phyloP scores from a whole-genome alignment of 2,888 invertebrate species.

The Phragmatobia fuliginosa region DNA sequence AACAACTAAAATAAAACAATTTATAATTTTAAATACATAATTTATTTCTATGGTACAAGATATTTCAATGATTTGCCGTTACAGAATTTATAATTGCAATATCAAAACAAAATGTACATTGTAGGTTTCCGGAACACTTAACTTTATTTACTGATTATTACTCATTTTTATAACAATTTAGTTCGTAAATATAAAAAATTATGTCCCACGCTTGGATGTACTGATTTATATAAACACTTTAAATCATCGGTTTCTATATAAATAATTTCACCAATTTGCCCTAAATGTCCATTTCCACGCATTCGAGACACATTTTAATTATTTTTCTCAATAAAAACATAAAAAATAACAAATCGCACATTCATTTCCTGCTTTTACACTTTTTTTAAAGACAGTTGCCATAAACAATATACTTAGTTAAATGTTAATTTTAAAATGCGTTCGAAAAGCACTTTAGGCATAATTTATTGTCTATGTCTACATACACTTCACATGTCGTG shows the following conservation, averaged over 20 bases:
- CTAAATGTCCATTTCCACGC: conserved; percentile 63
- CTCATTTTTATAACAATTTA: conserved; percentile 54
- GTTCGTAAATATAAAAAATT: conserved; percentile 51
- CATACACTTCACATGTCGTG: conserved; percentile 41
- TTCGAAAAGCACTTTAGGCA: conserved; percentile 48
- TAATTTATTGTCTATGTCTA: conserved; percentile 51
- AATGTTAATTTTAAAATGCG: conserved; percentile 31
- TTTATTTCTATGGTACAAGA: conserved; percentile 85
- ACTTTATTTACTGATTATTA: conserved; percentile 42
- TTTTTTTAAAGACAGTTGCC: conserved; percentile 70
- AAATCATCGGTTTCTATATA: conserved; percentile 54
- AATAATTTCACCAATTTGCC: conserved; percentile 65
- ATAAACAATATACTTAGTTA: conserved; percentile 41
- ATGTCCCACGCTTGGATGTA: conserved; percentile 48
- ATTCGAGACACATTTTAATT: conserved; percentile 64
- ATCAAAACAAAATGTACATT: conserved; percentile 59
- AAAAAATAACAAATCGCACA: conserved; percentile 81
- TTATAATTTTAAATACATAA: conserved; percentile 82
- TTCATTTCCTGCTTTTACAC: conserved; percentile 64
- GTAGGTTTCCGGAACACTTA: conserved; percentile 35
- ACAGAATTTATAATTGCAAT: conserved; percentile 60
- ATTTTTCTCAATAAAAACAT: conserved; percentile 79
- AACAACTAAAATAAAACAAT: conserved; percentile 45
- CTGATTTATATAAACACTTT: conserved; percentile 64
- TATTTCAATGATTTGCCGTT: conserved; percentile 78